Conservation (phyloP, 2,113 vertebrate genomes). For the Chrysemys picta region DNA sequence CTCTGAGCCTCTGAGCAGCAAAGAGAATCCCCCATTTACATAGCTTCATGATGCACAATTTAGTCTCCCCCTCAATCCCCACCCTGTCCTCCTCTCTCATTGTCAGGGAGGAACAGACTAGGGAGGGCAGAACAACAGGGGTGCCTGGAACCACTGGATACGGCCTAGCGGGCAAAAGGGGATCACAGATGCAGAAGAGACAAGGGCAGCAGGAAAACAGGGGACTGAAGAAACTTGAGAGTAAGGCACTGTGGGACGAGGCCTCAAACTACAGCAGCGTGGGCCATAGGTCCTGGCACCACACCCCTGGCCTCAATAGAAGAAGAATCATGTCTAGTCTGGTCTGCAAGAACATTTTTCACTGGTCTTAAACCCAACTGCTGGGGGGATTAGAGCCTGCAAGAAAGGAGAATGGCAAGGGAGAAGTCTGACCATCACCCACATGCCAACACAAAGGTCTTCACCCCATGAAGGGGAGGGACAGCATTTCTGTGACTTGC, state of each 20-base stretch:
- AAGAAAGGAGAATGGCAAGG: not conserved
- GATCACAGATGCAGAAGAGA: not conserved
- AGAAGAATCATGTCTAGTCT: not conserved
- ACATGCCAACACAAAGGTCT: not conserved
- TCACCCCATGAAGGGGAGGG: not conserved
- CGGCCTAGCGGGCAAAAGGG: not conserved
- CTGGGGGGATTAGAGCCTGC: not conserved
- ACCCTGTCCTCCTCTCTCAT: not conserved
- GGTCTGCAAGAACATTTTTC: not conserved
- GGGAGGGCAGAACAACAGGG: not conserved
- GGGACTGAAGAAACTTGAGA: not conserved
- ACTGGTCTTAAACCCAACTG: not conserved
- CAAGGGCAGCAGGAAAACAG: not conserved
- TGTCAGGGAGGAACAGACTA: not conserved
- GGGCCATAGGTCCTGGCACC: rapidly evolving
- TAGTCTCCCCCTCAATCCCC: not conserved
- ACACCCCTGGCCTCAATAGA: not conserved
- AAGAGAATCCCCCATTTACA: not conserved
- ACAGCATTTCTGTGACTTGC: rapidly evolving
- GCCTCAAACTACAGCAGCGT: not conserved
- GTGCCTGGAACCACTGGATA: not conserved
- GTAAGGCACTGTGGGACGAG: not conserved
- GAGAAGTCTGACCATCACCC: not conserved
- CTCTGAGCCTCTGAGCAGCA: not conserved
- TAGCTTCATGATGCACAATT: not conserved